Evolutionary conservation across 1,140 invertebrate genomes (phyloP).

Genomic region (Bombus huntii): DNA sequence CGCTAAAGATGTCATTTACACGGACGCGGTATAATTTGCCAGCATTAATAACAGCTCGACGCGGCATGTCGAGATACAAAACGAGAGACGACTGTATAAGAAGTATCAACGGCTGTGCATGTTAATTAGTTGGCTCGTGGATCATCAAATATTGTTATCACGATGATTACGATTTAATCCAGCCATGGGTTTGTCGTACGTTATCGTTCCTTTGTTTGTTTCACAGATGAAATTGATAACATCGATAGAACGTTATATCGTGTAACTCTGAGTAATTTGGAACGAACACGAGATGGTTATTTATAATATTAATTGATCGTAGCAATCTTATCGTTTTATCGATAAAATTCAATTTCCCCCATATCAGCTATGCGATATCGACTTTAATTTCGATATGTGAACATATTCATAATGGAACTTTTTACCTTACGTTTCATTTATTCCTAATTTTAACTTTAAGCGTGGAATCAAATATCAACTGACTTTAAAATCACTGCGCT

Average conservation of each 20-base stretch:
- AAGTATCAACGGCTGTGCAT: not conserved
- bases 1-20: constrained; percentile 4
- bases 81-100: constrained; percentile 3
- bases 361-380: not conserved
- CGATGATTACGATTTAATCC: constrained; percentile 3
- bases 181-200: too few relatives aligned
- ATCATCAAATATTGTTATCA: not conserved
- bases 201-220: not conserved
- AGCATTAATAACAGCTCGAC: not conserved
- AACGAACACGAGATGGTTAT: not conserved
- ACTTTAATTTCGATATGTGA: not conserved
- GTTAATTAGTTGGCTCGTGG: not conserved
- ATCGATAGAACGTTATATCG: not conserved
- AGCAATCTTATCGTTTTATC: not conserved
- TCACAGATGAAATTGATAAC: not conserved
- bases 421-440: not conserved
- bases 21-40: not conserved
- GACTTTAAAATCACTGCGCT: not conserved
- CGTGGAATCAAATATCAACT: not conserved
- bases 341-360: not conserved
- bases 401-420: too few relatives aligned
- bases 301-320: not conserved
- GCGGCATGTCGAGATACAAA: not conserved
- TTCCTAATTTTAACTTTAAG: not conserved
- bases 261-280: not conserved